Evolutionary conservation across 2,797 vertebrate species (phyloP).

Genomic region (Fratercula arctica): DNA sequence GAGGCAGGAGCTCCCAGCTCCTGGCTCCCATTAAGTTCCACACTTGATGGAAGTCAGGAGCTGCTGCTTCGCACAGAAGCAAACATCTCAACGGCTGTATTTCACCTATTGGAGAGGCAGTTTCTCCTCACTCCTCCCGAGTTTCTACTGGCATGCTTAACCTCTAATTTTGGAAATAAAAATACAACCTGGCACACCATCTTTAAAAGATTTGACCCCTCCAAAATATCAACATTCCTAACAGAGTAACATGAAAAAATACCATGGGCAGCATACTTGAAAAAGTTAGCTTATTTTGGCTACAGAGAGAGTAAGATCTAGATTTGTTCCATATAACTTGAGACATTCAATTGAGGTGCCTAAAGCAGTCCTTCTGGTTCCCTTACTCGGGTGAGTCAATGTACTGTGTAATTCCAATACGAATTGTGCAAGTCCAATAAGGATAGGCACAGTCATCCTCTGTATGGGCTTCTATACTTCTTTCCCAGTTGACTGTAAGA

Average conservation of each 20-base stretch:
- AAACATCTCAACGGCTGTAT: neutral
- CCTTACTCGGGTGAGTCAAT: neutral
- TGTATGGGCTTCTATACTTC: neutral
- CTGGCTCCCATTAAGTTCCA: conserved; percentile 10
- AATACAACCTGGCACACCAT: conserved; percentile 52
- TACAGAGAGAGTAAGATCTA: neutral
- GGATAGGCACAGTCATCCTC: neutral
- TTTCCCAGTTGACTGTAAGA: neutral
- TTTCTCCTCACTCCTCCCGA: conserved; percentile 17
- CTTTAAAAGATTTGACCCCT: conserved; percentile 1
- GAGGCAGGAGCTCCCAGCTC: conserved; percentile 31
- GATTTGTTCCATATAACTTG: neutral
- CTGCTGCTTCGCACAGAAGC: neutral
- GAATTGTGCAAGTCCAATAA: neutral
- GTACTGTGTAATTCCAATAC: neutral
- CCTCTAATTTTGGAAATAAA: conserved; percentile 61
- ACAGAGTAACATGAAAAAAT: neutral
- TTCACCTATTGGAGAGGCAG: conserved; percentile 39
- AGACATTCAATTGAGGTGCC: neutral
- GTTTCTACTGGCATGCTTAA: conserved; percentile 50
- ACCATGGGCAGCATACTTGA: neutral
- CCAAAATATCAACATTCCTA: neutral
- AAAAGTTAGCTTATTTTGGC: neutral
- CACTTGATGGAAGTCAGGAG: conserved; percentile 6
- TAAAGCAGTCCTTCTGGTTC: neutral